Conservation (phyloP, 2,888 invertebrate species). For the Tenthredo notha region DNA sequence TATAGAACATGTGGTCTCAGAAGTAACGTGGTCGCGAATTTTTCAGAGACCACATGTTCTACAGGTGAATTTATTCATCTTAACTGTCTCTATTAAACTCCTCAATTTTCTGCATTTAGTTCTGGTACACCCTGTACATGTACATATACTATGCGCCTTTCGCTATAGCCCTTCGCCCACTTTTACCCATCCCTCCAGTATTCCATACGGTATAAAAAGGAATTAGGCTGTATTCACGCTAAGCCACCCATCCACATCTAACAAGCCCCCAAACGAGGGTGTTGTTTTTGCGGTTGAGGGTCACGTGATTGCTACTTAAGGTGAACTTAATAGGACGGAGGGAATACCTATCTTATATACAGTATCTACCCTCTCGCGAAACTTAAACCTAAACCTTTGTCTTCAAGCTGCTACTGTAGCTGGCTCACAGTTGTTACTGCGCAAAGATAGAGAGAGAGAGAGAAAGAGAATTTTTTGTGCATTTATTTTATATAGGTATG, state of each 20-base stretch:
- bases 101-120: too few relatives aligned
- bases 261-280: constrained; percentile 44
- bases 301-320: constrained; percentile 47
- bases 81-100: too few relatives aligned
- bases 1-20: too few relatives aligned
- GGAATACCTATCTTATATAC: not conserved
- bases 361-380: not conserved
- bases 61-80: too few relatives aligned
- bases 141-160: not conserved
- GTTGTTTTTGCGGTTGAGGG: constrained; percentile 45
- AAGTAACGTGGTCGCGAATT: too few relatives aligned
- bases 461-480: too few relatives aligned
- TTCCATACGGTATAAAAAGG: constrained; percentile 12
- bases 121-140: not conserved
- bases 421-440: too few relatives aligned
- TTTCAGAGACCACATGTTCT: too few relatives aligned
- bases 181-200: not conserved
- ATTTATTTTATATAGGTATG: too few relatives aligned
- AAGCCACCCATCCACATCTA: constrained; percentile 43
- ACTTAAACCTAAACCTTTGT: not conserved
- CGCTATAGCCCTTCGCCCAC: not conserved
- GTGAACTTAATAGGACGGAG: constrained; percentile 26
- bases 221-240: not conserved
- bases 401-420: too few relatives aligned
- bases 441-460: too few relatives aligned